These are phyloP conservation scores for Mycetomoellerius zeteki DNA, from an alignment of 1,140 invertebrate species.

Conservation along the genomic window DNA sequence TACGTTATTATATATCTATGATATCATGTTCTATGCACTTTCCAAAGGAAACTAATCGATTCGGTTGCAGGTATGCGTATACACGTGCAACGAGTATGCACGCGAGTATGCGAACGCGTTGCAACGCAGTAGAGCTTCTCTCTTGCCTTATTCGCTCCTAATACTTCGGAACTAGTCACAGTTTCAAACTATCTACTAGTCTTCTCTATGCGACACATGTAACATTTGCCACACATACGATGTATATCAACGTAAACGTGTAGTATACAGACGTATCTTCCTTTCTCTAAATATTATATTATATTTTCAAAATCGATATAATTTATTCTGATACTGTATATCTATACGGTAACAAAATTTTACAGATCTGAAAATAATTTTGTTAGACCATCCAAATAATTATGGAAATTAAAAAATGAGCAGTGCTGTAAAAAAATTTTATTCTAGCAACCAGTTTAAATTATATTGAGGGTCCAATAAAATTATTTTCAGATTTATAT, in stretches of 20 bases:
- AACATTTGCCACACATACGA: background rate
- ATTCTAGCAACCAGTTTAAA: too few species aligned
- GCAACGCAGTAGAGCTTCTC: conserved; percentile 48
- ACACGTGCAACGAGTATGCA: conserved; percentile 16
- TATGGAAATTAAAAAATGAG: too few species aligned
- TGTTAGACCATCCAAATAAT: too few species aligned
- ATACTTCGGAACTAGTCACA: conserved; percentile 48
- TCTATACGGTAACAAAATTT: background rate
- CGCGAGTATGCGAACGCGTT: conserved; percentile 15
- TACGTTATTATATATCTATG: background rate
- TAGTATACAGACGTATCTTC: background rate
- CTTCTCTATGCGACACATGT: conserved; percentile 16
- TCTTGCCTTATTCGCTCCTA: conserved; percentile 47
- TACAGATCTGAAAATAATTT: too few species aligned
- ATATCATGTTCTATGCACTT: background rate
- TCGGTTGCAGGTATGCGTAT: background rate
- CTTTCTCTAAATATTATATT: background rate
- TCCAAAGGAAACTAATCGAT: conserved; percentile 17
- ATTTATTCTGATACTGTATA: background rate
- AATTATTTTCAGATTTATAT: too few species aligned
- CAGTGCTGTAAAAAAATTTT: too few species aligned
- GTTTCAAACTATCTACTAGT: conserved; percentile 47
- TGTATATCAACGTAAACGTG: background rate
- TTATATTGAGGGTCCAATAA: too few species aligned
- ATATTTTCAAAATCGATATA: background rate